Conservation (phyloP, 2,113 vertebrate species). For the Aphelocoma coerulescens region DNA sequence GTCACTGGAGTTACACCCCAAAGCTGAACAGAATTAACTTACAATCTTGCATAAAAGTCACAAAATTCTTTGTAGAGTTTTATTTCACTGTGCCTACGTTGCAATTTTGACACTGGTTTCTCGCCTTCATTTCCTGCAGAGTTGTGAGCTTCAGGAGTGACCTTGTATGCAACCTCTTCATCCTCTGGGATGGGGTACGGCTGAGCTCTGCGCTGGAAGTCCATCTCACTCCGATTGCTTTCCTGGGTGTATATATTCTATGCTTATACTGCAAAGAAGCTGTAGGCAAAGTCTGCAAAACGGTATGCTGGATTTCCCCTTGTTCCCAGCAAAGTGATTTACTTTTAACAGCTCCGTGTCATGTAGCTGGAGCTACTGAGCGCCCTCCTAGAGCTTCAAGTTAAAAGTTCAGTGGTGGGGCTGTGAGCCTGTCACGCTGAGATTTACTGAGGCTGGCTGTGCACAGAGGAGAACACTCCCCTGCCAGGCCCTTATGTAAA, state of each 20-base stretch:
- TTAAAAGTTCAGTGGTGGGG: constrained; percentile 69
- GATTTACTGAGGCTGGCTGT: constrained; percentile 32
- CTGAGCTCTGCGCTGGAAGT: constrained; percentile 63
- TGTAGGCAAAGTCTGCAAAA: constrained; percentile 2
- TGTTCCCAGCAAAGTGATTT: constrained; percentile 40
- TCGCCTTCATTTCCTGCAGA: constrained; percentile 73
- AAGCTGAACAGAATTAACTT: constrained; percentile 71
- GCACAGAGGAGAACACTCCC: constrained; percentile 48
- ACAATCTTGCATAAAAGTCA: constrained; percentile 97
- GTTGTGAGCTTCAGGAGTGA: constrained; percentile 56
- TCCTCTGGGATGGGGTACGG: constrained; percentile 82
- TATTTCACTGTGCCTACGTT: constrained; percentile 89
- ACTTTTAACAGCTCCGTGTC: constrained; percentile 62
- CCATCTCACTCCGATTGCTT: constrained; percentile 58
- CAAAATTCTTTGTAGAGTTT: constrained; percentile 99
- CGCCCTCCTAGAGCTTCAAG: constrained; percentile 69
- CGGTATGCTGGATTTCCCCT: constrained; percentile 40
- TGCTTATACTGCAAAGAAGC: neutral
- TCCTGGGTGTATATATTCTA: neutral
- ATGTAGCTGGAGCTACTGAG: constrained; percentile 23
- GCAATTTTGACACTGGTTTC: constrained; percentile 85
- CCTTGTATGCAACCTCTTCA: constrained; percentile 65
- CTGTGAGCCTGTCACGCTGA: neutral
- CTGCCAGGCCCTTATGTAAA: neutral
- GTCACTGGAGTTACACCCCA: neutral